Conservation (phyloP, 1,140 invertebrate species). For the Paracyclopina nana region DNA sequence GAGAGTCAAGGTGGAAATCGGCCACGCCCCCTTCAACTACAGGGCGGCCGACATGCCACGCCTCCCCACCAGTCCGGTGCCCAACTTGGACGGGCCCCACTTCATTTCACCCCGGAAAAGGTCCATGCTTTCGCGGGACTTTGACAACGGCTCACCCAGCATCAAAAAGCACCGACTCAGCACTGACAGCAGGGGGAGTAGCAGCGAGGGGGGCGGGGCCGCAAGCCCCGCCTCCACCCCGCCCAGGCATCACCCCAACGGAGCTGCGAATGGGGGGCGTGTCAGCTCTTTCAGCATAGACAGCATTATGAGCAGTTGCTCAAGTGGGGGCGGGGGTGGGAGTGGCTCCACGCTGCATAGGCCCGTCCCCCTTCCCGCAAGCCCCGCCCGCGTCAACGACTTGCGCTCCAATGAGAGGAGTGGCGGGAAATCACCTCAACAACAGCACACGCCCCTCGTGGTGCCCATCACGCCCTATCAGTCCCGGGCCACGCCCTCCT, state of each 20-base stretch:
- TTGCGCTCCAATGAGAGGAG: neutral
- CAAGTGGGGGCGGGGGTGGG: no score
- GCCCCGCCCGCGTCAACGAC: neutral
- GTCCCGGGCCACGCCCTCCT: neutral
- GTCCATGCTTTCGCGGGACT: neutral
- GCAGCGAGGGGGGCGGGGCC: neutral
- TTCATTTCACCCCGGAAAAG: neutral
- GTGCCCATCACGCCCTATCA: neutral
- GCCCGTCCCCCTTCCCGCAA: neutral
- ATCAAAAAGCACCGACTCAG: neutral
- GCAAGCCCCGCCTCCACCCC: neutral
- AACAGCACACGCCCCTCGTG: neutral
- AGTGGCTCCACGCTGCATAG: neutral
- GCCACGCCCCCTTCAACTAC: neutral
- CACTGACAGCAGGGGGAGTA: neutral
- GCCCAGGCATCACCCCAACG: no score
- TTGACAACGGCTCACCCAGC: neutral
- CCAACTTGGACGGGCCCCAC: neutral
- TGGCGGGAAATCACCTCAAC: neutral
- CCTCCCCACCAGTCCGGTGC: neutral
- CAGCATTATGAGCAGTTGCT: neutral
- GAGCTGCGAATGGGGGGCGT: neutral
- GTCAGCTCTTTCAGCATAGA: neutral
- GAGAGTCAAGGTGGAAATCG: conserved; percentile 1
- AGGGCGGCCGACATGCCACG: neutral